Evolutionary conservation across 2,888 invertebrate species (phyloP).

Genomic region (Heliconius hortense): DNA sequence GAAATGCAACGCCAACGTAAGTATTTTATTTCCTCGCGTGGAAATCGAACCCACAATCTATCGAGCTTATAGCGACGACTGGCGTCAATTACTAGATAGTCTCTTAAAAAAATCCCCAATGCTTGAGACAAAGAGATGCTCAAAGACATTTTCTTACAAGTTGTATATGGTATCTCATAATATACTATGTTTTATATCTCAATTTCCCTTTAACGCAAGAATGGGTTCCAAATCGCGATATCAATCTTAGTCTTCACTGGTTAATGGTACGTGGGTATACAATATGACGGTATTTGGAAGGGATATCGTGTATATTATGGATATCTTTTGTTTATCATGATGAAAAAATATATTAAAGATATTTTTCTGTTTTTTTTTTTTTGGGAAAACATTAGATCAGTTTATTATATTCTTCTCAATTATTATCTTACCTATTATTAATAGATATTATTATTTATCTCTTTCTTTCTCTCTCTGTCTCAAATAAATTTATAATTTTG

Average conservation of each 20-base stretch:
- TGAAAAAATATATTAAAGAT: background rate
- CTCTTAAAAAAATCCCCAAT: background rate
- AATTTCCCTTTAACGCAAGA: constrained; percentile 59
- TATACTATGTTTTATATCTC: constrained; percentile 60
- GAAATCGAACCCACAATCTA: no score
- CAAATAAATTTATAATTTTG: no score
- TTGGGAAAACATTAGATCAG: no score
- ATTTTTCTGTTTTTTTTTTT: background rate
- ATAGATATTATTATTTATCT: no score
- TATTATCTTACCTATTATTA: no score
- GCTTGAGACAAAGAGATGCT: background rate
- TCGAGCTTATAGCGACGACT: no score
- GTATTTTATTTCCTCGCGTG: no score
- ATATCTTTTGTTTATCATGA: background rate
- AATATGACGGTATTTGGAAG: constrained; percentile 43
- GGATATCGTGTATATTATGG: constrained; percentile 29
- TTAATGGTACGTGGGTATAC: constrained; percentile 50
- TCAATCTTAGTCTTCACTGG: constrained; percentile 53
- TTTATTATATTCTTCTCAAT: no score
- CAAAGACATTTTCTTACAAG: background rate
- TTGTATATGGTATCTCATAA: background rate
- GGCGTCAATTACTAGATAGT: background rate
- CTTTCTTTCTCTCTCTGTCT: no score
- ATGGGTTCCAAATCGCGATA: constrained; percentile 56
- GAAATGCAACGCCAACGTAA: no score